Evolutionary conservation across 2,888 invertebrate genomes (phyloP).

Genomic region (Dioctria linearis): DNA sequence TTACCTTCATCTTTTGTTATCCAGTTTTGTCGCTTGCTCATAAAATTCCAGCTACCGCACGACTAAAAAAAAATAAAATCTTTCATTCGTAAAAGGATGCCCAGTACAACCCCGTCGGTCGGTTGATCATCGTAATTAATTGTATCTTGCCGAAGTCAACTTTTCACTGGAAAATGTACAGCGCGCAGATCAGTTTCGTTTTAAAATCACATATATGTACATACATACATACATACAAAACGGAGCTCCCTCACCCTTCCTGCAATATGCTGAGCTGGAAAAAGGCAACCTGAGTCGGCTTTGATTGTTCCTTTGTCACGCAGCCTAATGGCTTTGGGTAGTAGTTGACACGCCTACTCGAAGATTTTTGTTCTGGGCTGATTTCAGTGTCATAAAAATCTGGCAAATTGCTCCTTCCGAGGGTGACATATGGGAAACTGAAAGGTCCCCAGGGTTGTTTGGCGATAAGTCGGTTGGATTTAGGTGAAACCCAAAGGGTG

Average conservation of each 20-base stretch:
- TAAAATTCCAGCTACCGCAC: constrained; percentile 13
- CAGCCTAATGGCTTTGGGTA: constrained; percentile 48
- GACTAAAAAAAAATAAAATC: constrained; percentile 3
- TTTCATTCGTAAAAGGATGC: background rate
- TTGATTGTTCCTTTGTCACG: constrained; percentile 50
- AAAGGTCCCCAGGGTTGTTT: constrained; percentile 40
- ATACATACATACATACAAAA: background rate
- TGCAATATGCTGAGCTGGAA: background rate
- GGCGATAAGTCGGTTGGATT: constrained; percentile 32
- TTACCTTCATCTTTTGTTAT: constrained; percentile 47
- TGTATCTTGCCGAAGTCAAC: constrained; percentile 26
- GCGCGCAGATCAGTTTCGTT: background rate
- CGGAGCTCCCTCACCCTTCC: constrained; percentile 22
- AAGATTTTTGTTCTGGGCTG: constrained; percentile 16
- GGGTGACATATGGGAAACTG: constrained; percentile 54
- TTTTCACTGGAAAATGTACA: constrained; percentile 36
- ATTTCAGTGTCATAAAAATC: constrained; percentile 48
- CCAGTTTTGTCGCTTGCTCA: constrained; percentile 7
- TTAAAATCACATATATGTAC: background rate
- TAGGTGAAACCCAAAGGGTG: constrained; percentile 31
- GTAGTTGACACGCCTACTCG: constrained; percentile 49
- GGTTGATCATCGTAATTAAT: constrained; percentile 32
- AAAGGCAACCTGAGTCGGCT: constrained; percentile 39
- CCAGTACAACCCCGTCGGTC: background rate
- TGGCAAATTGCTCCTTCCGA: constrained; percentile 44